Evolutionary conservation across 2,113 vertebrate species (phyloP), one percentile per base, ranked within the genome.

Genomic region (Oryzias celebensis): DNA sequence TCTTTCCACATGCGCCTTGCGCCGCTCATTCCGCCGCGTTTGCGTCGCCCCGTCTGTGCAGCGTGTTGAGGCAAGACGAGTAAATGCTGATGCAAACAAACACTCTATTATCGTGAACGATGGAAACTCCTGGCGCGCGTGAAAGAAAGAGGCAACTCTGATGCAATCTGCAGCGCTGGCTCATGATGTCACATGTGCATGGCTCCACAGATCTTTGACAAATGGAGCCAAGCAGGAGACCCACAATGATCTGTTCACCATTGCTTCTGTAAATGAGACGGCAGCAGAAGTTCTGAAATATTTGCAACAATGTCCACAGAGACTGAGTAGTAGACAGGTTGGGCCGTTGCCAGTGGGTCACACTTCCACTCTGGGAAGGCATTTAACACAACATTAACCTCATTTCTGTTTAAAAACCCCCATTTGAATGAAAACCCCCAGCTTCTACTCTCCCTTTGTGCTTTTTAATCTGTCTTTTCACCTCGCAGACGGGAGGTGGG

Each of bases 81-180:
- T 5, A 54, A 78, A 44, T 58, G 71, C 82, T 89, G 86, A 88
- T 83, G 88, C 83, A 88, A 88, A 64, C 67, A 51, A 23, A 65
- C 62, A 44, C 52, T 58, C 58, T 50, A 64, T 56, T 68, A 55
- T 42, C 14, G 28, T 1, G 22, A 44, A 66, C 58, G 13, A 50
- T 66, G 71, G 75, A 64, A 83, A 76, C 45, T 12, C n/a, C 17
- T 8, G 18, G 53, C 47, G 42, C 7, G 5, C 28, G 10, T 3
- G 36, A 36, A 15, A 17, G 36, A 62, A 49, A 17, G 56, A 66
- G 53, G 72, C 56, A 84, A 84, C 23, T 14, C 65, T 88, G 85
- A 84, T 78, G 85, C 65, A 88, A 88, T 66, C 28, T 36, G 17
- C n/a, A 26, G 1, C 42, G 62, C 41, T 45, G 14, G 57, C 59